Conservation (phyloP, 2,888 invertebrate genomes). For the Magallana nippona region DNA sequence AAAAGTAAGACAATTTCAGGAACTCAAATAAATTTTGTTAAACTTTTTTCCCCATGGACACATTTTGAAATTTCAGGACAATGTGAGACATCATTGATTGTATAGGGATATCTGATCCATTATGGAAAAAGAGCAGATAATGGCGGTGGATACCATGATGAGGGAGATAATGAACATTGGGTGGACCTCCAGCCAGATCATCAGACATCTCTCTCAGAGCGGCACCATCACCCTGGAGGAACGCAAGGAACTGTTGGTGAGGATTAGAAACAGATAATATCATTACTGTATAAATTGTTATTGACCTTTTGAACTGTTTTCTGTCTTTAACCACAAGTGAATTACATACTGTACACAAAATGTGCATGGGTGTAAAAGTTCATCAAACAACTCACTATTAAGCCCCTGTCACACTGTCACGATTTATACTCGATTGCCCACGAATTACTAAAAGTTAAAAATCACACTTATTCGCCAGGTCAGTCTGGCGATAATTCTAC, state of each 20-base stretch:
- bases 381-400: too few relatives aligned
- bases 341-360: too few relatives aligned
- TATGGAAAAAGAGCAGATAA: neutral
- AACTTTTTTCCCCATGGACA: neutral
- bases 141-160: conserved; percentile 10
- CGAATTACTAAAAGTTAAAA: too few relatives aligned
- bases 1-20: too few relatives aligned
- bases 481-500: too few relatives aligned
- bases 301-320: too few relatives aligned
- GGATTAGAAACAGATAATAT: neutral
- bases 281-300: neutral
- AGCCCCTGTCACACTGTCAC: too few relatives aligned
- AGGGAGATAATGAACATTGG: conserved; percentile 23
- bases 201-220: conserved; percentile 19
- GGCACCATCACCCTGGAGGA: conserved; percentile 15
- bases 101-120: neutral
- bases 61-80: neutral
- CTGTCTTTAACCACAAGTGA: too few relatives aligned
- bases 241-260: conserved; percentile 14
- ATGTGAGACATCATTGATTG: neutral
- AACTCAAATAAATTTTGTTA: too few relatives aligned
- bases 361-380: too few relatives aligned
- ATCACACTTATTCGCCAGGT: too few relatives aligned
- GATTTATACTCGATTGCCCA: too few relatives aligned
- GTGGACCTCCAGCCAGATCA: conserved; percentile 31